Conservation (phyloP, 2,797 vertebrate genomes). For the Loris lydekkerianus region DNA sequence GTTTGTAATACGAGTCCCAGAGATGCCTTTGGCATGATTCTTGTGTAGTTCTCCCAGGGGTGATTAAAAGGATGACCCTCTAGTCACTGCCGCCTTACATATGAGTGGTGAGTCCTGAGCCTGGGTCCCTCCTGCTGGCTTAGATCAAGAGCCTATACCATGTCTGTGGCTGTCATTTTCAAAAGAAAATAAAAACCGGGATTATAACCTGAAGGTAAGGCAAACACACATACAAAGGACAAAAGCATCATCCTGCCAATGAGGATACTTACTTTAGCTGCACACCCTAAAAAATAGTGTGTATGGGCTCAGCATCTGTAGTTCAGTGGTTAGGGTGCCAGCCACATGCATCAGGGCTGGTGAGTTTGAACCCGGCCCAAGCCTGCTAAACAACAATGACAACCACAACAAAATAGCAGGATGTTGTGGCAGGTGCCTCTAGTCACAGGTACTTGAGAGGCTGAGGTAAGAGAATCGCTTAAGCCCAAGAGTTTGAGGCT, state of each 20-base stretch:
- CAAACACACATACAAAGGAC: not conserved
- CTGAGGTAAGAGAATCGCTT: too few relatives aligned
- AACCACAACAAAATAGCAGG: too few relatives aligned
- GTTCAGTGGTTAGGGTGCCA: too few relatives aligned
- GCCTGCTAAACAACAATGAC: too few relatives aligned
- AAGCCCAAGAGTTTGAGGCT: too few relatives aligned
- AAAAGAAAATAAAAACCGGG: not conserved
- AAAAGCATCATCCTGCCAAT: not conserved
- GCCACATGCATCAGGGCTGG: too few relatives aligned
- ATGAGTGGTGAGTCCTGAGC: not conserved
- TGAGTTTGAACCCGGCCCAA: too few relatives aligned
- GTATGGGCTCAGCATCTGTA: too few relatives aligned
- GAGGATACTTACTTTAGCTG: not conserved
- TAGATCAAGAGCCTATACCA: not conserved
- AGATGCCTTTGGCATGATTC: not conserved
- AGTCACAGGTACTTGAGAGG: too few relatives aligned
- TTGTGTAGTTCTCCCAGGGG: not conserved
- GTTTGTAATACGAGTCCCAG: not conserved
- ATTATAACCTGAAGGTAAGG: constrained; percentile 6
- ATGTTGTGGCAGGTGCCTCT: too few relatives aligned
- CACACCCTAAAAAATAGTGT: not conserved
- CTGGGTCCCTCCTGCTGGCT: not conserved
- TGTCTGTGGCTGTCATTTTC: not conserved
- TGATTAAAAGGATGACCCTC: not conserved
- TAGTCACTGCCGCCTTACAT: not conserved